Conservation (phyloP, 2,888 invertebrate species). For the Proisotoma minuta region DNA sequence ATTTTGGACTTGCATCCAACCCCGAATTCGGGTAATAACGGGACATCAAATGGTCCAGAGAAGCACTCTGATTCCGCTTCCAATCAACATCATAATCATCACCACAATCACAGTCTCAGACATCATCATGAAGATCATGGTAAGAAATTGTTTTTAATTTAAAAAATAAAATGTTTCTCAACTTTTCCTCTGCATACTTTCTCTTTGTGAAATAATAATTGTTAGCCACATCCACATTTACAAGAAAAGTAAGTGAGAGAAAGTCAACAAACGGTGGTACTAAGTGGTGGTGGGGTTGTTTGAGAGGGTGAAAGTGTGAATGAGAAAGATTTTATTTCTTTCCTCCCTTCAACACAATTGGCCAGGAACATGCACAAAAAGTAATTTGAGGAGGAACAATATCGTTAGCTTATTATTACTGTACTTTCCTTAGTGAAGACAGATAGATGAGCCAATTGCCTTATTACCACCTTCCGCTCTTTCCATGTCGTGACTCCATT, state of each 20-base stretch:
- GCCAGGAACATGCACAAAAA: background rate
- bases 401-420: background rate
- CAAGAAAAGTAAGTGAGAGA: background rate
- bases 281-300: background rate
- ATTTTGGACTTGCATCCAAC: conserved; percentile 67
- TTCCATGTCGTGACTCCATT: background rate
- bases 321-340: background rate
- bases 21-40: background rate
- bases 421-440: background rate
- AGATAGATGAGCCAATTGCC: background rate
- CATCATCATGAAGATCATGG: conserved; percentile 7
- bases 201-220: too few relatives aligned
- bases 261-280: background rate
- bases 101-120: background rate
- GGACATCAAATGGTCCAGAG: background rate
- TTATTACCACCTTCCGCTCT: background rate
- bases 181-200: too few relatives aligned
- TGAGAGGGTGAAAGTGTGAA: background rate
- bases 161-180: too few relatives aligned
- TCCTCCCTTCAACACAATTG: background rate
- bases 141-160: background rate
- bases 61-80: background rate
- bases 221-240: too few relatives aligned
- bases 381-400: background rate
- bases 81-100: background rate